phyloP scores from a whole-genome alignment of 2,113 vertebrate species.

The Actinemys pallida region DNA sequence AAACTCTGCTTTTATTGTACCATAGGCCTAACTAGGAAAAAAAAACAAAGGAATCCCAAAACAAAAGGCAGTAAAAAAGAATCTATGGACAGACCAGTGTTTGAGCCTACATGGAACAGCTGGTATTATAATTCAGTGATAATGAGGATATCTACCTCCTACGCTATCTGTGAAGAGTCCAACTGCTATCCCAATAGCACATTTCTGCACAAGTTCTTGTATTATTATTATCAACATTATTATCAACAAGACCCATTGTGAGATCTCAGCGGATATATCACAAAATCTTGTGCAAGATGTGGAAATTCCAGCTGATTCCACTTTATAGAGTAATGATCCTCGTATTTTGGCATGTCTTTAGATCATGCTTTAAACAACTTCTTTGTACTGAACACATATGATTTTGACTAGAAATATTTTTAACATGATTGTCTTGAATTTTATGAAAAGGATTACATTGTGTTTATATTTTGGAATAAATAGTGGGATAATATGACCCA shows the following conservation, averaged over 20 bases:
- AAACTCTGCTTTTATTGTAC: background rate
- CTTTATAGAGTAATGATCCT: background rate
- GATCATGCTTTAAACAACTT: background rate
- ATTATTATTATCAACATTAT: background rate
- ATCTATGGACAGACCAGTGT: background rate
- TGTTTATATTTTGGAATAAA: background rate
- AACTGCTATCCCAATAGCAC: background rate
- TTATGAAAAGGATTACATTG: background rate
- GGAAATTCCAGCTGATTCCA: background rate
- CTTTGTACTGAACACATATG: background rate
- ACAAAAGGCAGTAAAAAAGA: constrained; percentile 5
- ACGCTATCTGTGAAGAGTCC: background rate
- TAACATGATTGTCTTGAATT: background rate
- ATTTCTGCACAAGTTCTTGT: background rate
- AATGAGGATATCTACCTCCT: background rate
- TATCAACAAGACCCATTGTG: background rate
- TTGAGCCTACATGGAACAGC: background rate
- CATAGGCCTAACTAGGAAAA: background rate
- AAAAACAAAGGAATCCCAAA: background rate
- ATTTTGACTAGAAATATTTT: background rate
- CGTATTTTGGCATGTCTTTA: background rate
- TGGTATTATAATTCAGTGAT: constrained; percentile 25
- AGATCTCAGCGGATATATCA: background rate
- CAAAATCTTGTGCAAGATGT: background rate
- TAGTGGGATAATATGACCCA: background rate